These are phyloP conservation scores for Drosophila pseudoobscura DNA, from an alignment of 1,140 invertebrate species.

Conservation along the genomic window DNA sequence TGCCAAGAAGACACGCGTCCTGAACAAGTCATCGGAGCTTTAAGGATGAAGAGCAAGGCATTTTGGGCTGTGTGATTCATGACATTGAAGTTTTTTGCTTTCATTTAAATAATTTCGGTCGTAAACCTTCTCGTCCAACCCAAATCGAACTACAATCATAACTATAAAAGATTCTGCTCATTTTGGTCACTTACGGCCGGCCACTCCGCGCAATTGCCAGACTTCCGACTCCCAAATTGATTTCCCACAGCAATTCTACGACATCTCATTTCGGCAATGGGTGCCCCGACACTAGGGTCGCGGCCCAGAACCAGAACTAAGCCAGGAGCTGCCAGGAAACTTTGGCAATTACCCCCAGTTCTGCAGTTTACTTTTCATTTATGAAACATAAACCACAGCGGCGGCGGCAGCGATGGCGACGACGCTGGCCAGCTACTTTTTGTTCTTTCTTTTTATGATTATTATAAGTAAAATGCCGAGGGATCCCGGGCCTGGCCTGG, in stretches of 20 bases:
- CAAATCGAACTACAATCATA: slow-evolving; percentile 40
- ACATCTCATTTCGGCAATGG: slow-evolving; percentile 49
- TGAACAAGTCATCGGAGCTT: slow-evolving; percentile 25
- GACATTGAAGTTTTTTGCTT: slow-evolving; percentile 19
- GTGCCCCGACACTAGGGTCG: slow-evolving; percentile 30
- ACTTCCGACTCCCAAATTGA: slow-evolving; percentile 70
- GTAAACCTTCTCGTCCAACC: neutral
- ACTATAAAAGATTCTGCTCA: slow-evolving; percentile 19
- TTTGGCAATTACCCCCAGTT: slow-evolving; percentile 74
- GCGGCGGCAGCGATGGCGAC: slow-evolving; percentile 49
- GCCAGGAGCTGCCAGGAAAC: slow-evolving; percentile 65
- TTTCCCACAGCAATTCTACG: slow-evolving; percentile 69
- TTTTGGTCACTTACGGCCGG: slow-evolving; percentile 44
- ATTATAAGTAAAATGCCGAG: slow-evolving; percentile 72
- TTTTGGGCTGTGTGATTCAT: slow-evolving; percentile 11
- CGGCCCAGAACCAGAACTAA: slow-evolving; percentile 35
- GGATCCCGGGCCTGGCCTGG: slow-evolving; percentile 36
- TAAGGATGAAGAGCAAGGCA: slow-evolving; percentile 1
- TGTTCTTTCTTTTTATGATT: slow-evolving; percentile 73
- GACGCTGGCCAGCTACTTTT: slow-evolving; percentile 68
- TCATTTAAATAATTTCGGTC: slow-evolving; percentile 6
- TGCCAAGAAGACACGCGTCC: slow-evolving; percentile 31
- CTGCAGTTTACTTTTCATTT: slow-evolving; percentile 74
- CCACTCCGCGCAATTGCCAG: slow-evolving; percentile 64
- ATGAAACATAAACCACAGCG: slow-evolving; percentile 69